Base-by-base conservation (phyloP, 2,113 vertebrate species). In the Colistium nudipinnis region DNA sequence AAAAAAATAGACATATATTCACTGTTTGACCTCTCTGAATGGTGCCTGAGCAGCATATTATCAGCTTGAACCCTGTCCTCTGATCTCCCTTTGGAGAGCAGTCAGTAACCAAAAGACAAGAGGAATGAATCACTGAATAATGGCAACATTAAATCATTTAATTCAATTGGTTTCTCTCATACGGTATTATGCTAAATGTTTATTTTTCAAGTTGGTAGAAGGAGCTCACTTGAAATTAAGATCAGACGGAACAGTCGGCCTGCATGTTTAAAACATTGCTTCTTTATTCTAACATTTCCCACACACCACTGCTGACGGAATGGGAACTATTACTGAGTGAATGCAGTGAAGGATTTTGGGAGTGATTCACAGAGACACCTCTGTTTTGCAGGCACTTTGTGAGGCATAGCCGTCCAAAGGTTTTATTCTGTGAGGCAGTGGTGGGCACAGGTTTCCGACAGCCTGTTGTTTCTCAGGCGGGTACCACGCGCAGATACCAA, bases 401-500 rank as follows among this genome's bases (percentile, higher is more conserved):
- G 72, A 80, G 69, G 84, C 74, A 54, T 48, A 62, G 52, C 39
- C 33, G 33, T 63, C 44, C 88, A 81, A 90, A 90, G 91, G 92
- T 92, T 92, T 90, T 88, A 72, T 84, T 86, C 88, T 76, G 71
- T 59, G 67, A 89, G 90, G 82, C 90, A 87, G 79, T 86, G 88
- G 86, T 82, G 88, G 86, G 85, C 84, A 51, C 91, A 92, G 91
- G 89, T 93, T 90, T 89, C 81, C 62, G 41, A 90, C 90, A 91
- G 90, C 89, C 89, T 92, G 91, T 92, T 90, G 90, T 92, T 83
- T 88, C 74, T 68, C 74, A 28, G 83, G 79, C 92, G 88, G 90
- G 91, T 93, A 88, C 87, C 86, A 87, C 77, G 41, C 72, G 24
- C 80, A 70, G 82, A 82, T 87, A 89, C 81, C 82, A 84, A 87